These are phyloP conservation scores for Ips nitidus DNA, from an alignment of 1,140 invertebrate species.

Conservation along the genomic window DNA sequence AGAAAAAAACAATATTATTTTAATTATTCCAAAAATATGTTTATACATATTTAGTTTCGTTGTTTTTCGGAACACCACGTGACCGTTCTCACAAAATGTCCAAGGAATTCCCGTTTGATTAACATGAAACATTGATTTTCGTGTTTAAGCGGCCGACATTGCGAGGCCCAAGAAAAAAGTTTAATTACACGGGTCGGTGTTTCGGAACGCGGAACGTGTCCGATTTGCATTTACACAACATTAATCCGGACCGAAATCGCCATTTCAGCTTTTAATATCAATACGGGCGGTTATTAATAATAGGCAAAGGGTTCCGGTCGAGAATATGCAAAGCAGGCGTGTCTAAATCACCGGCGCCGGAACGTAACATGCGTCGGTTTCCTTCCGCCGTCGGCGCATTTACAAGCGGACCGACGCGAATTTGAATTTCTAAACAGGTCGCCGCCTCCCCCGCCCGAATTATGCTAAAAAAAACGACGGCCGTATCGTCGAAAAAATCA, in stretches of 20 bases:
- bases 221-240: constrained; percentile 11
- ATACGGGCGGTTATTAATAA: constrained; percentile 33
- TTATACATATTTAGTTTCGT: too few relatives aligned
- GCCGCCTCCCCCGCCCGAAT: constrained; percentile 26
- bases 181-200: neutral
- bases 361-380: constrained; percentile 47
- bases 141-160: too few relatives aligned
- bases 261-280: constrained; percentile 26
- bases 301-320: constrained; percentile 27
- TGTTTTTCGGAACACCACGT: too few relatives aligned
- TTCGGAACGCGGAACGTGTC: constrained; percentile 14
- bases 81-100: too few relatives aligned
- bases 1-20: too few relatives aligned
- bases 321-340: constrained; percentile 37
- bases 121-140: too few relatives aligned
- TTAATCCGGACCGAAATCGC: constrained; percentile 12
- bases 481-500: constrained; percentile 35
- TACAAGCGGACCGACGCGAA: constrained; percentile 48
- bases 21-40: too few relatives aligned
- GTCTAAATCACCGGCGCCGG: constrained; percentile 43
- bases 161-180: neutral
- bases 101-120: too few relatives aligned
- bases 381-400: constrained; percentile 46
- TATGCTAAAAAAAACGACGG: constrained; percentile 21
- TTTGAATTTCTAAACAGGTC: constrained; percentile 46